Percentiles rank a stretch among this genome's conserved stretches.
phyloP scores from a whole-genome alignment of 2,888 invertebrate genomes.

The Archips xylosteana region DNA sequence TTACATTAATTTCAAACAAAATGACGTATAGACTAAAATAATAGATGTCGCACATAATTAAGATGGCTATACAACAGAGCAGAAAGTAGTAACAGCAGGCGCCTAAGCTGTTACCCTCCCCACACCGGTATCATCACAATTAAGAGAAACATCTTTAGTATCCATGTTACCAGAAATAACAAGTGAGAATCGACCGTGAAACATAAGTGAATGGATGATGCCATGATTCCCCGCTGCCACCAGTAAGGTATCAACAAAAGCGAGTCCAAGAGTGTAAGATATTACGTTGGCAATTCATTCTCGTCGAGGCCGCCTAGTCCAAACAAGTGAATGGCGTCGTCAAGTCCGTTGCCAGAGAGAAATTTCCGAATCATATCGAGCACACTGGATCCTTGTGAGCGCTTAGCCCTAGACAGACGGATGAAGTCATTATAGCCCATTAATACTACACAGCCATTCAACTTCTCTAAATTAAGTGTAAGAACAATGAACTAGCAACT shows the following conservation, averaged over 20 bases:
- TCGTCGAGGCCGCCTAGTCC: conserved; percentile 66
- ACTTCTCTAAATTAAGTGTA: background rate
- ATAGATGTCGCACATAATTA: background rate
- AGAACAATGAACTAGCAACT: background rate
- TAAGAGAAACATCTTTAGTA: background rate
- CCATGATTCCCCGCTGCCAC: conserved; percentile 34
- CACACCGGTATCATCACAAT: background rate
- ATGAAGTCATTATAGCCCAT: conserved; percentile 17
- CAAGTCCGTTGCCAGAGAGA: conserved; percentile 73
- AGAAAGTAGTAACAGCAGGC: conserved; percentile 5
- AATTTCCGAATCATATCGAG: conserved; percentile 75
- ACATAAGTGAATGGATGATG: conserved; percentile 15
- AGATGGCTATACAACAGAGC: background rate
- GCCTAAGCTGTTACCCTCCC: conserved; percentile 1
- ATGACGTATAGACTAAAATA: background rate
- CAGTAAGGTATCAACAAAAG: conserved; percentile 45
- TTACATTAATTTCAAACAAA: background rate
- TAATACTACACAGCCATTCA: background rate
- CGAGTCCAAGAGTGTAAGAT: conserved; percentile 55
- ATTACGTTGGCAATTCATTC: conserved; percentile 72
- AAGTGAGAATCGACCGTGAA: conserved; percentile 25
- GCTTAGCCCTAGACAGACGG: conserved; percentile 70
- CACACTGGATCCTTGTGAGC: conserved; percentile 61
- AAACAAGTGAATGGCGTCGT: conserved; percentile 69
- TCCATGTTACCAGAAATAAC: conserved; percentile 19